Evolutionary conservation across 2,888 invertebrate genomes (phyloP), one percentile per base, ranked within the genome.

Genomic region (Meandrusa payeni): DNA sequence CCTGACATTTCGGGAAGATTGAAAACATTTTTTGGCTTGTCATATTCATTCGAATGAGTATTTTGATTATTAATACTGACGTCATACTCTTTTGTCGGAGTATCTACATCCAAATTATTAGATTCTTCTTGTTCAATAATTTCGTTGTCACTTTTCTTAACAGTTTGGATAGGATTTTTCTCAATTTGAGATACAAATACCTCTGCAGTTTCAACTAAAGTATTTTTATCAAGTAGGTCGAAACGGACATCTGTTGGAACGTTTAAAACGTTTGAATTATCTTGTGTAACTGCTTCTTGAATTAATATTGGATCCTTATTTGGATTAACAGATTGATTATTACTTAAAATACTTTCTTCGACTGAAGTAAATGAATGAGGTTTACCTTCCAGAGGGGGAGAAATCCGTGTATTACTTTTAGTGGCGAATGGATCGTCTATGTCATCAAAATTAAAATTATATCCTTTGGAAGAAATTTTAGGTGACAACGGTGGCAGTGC

Each of bases 391-490:
- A 59, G 52, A 9, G 76, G 55, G 7, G 83, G 81, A 2, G 82
- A 79, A 41, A 60, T 42, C 40, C 76, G 65, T 9, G 81, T 74
- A 52, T 74, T 79, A 13, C 68, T 70, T 71, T 80, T 81, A 2
- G 75, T 80, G 6, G 71, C 74, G 61, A 85, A 86, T 20, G 81
- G 85, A 55, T 85, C 68, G 41, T 79, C 75, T 38, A 77, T 69
- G 27, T 81, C 77, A 57, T 83, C 83, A 53, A 85, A 82, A 56
- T 82, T 74, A 15, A 80, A 76, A 50, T 79, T 79, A 47, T 82
- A 83, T 12, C 79, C 82, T 54, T 66, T 80, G 11, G 77, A 77
- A 29, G 54, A 55, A 23, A 79, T 76, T 46, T 70, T 71, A 3
- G 79, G 80, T 10, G 81, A 81, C 24, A 46, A 46, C 9, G 78